Percentiles rank a stretch among this genome's conserved stretches.
Evolutionary conservation across 2,888 invertebrate genomes (phyloP).

Genomic region (Dromius quadrimaculatus): DNA sequence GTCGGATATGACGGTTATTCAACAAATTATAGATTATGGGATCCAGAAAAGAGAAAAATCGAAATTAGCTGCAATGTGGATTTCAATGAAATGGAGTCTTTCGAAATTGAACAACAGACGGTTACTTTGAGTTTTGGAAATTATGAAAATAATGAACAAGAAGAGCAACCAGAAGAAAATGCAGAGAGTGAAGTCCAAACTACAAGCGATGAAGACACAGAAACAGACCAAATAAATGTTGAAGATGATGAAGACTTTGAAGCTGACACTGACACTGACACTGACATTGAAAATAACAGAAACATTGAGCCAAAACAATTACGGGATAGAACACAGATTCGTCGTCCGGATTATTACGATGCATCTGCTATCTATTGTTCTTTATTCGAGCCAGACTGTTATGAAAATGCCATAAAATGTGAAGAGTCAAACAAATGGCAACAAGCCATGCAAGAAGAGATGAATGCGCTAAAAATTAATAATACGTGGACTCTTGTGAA

Average conservation of each 20-base stretch:
- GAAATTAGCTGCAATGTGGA: neutral
- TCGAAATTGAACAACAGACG: neutral
- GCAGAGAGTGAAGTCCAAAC: neutral
- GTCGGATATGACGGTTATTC: constrained; percentile 21
- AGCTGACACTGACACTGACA: neutral
- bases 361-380: no score
- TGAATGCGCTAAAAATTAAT: neutral
- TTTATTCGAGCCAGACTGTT: no score
- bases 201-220: neutral
- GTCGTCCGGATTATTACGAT: no score
- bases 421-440: neutral
- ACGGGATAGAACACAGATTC: no score
- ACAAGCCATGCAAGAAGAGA: neutral
- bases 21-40: constrained; percentile 29
- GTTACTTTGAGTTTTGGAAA: neutral
- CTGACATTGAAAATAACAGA: no score
- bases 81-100: neutral
- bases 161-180: neutral
- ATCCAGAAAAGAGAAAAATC: neutral
- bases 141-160: neutral
- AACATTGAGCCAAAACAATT: no score
- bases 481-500: neutral
- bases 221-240: neutral
- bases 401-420: neutral
- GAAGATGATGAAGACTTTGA: neutral